Evolutionary conservation across 2,888 invertebrate species (phyloP), one percentile per base, ranked within the genome.

Genomic region (Metopia argyrocephala): DNA sequence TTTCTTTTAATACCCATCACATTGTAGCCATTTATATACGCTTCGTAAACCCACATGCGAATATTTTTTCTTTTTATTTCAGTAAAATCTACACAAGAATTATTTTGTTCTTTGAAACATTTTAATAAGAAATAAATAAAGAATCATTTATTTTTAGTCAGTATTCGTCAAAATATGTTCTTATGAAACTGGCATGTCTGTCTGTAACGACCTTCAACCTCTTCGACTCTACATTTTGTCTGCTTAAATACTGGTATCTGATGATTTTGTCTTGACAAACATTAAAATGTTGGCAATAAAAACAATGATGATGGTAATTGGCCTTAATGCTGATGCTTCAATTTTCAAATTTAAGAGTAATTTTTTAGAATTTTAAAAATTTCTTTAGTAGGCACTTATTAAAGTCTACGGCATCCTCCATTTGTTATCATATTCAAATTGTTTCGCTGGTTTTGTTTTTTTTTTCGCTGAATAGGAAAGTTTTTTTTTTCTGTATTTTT

Each of bases 331-430:
- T 62, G 62, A 62, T 64, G 62, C 2, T 25, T 12, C 27, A 48
- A 48, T 62, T 76, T 68, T 38, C 15, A 15, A 54, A 68, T 68
- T 61, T 61, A 56, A 59, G 61, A 68, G 38, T 38, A 38, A 38
- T 9, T 38, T 12, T 38, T 38, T 38, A 38, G 15, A n/a, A n/a
- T n/a, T n/a, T n/a, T n/a, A n/a, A n/a, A n/a, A n/a, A n/a, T 12
- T 38, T 38, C 38, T 38, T 38, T 38, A 12, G 38, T 38, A 38
- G 38, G 38, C 38, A 12, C 38, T 38, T 38, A 38, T 12, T 12
- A 38, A 1, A 38, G 38, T 38, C 38, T 38, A 38, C 38, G 15
- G n/a, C n/a, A n/a, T n/a, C 38, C 9, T 38, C 38, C 25, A 54
- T 31, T 66, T 45, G 25, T 25, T 66, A 31, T 54, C 21, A 66